Evolutionary conservation across 2,797 vertebrate species (phyloP).

Genomic region (Discoglossus pictus): DNA sequence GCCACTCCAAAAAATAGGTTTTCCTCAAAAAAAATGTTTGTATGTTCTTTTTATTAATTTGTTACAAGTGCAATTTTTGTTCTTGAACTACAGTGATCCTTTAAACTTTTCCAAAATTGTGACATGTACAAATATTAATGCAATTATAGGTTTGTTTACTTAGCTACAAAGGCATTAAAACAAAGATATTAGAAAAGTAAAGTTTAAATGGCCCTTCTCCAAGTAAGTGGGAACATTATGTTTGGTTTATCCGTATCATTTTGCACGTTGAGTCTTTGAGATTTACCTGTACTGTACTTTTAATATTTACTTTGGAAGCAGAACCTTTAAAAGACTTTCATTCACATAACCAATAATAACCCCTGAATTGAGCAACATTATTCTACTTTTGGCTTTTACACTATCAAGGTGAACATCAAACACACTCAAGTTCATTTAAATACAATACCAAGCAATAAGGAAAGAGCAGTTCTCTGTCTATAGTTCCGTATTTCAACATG

Average conservation of each 20-base stretch:
- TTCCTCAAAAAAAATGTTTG: too few species aligned
- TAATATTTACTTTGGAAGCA: slow-evolving; percentile 1
- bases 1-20: too few species aligned
- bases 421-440: slow-evolving; percentile 20
- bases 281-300: slow-evolving; percentile 7
- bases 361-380: slow-evolving; percentile 29
- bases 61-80: too few species aligned
- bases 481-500: slow-evolving; percentile 14
- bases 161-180: background rate
- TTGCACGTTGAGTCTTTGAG: background rate
- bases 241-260: slow-evolving; percentile 12
- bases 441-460: slow-evolving; percentile 15
- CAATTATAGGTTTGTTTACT: background rate
- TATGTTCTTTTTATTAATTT: too few species aligned
- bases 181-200: slow-evolving; percentile 9
- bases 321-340: slow-evolving; percentile 9
- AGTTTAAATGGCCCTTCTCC: slow-evolving; percentile 9
- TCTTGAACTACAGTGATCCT: too few species aligned
- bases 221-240: slow-evolving; percentile 20
- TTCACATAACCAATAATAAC: slow-evolving; percentile 20
- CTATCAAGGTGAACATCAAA: slow-evolving; percentile 17
- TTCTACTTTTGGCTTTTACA: slow-evolving; percentile 5
- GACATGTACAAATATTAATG: too few species aligned
- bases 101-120: too few species aligned
- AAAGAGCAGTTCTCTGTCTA: slow-evolving; percentile 17